Base-by-base conservation (phyloP, 1,140 invertebrate species). In the Psilanteris sp. region DNA sequence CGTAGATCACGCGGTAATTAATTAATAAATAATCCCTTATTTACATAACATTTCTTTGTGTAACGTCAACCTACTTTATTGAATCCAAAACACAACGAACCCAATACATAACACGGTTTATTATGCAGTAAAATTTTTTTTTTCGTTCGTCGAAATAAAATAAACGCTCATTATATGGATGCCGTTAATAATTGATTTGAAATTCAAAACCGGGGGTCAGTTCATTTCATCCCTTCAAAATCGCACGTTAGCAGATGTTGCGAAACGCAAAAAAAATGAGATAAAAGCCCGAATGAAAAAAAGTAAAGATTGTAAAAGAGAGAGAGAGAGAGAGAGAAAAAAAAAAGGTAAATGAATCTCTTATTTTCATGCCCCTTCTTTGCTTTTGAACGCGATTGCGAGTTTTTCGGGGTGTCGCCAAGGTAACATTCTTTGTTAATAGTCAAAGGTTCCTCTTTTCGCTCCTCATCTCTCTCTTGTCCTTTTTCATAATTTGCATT, bases 371-470 rank as follows among this genome's bases (percentile, higher is more conserved):
- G 41, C 26, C 64, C 64, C 64, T 57, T 48, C 50, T 32, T n/a
- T 39, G 32, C 32, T 57, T 57, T 37, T 31, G 34, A 55, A 41
- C 50, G 41, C 39, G 50, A 57, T 57, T 68, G 57, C 41, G 48
- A 54, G 61, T 67, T 67, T 67, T 67, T 67, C 50, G 50, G 62
- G 62, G 62, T 67, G 62, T 67, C 62, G 62, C 50, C 50, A 67
- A 55, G 50, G 62, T 36, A 59, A 70, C 66, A 59, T 70, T 70
- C 66, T 59, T 52, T 70, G 54, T 43, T 70, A 70, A 70, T 70
- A 59, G 54, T 61, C 66, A 52, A 52, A 64, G 50, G 46, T 41
- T 15, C 37, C 15, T 32, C 11, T 29, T 24, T 36, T 18, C 27
- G 11, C 31, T 34, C 1, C n/a, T 32, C 26, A n/a, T 32, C 59